These are phyloP conservation scores for Zosterops borbonicus DNA, from an alignment of 2,113 vertebrate species.

Conservation along the genomic window DNA sequence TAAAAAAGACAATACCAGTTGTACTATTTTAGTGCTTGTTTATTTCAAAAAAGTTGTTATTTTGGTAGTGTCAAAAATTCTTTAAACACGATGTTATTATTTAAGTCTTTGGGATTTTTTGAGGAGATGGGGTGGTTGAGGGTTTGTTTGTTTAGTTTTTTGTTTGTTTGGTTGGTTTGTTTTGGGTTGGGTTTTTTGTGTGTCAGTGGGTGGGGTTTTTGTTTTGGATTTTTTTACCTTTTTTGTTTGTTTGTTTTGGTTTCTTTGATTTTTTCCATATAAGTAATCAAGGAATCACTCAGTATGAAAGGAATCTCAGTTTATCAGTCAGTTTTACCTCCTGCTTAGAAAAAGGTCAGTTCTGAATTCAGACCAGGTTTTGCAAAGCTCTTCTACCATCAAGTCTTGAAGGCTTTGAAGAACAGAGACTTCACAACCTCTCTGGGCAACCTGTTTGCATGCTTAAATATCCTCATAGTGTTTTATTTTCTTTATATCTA, in stretches of 20 bases:
- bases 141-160: too few relatives aligned
- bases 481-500: not conserved
- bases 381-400: not conserved
- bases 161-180: too few relatives aligned
- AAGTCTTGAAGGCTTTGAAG: not conserved
- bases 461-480: not conserved
- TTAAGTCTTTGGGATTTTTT: not conserved
- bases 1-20: not conserved
- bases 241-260: not conserved
- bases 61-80: not conserved
- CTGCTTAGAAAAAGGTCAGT: not conserved
- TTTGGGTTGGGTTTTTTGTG: too few relatives aligned
- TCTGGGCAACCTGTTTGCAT: not conserved
- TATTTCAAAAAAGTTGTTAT: not conserved
- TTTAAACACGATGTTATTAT: not conserved
- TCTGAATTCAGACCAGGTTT: not conserved
- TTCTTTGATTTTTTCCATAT: not conserved
- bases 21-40: not conserved
- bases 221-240: not conserved
- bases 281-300: not conserved
- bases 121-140: accelerated
- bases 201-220: not conserved
- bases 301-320: not conserved
- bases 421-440: not conserved
- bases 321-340: not conserved